Evolutionary conservation across 2,113 vertebrate genomes (phyloP), one percentile per base, ranked within the genome.

Genomic region (Lophius piscatorius): DNA sequence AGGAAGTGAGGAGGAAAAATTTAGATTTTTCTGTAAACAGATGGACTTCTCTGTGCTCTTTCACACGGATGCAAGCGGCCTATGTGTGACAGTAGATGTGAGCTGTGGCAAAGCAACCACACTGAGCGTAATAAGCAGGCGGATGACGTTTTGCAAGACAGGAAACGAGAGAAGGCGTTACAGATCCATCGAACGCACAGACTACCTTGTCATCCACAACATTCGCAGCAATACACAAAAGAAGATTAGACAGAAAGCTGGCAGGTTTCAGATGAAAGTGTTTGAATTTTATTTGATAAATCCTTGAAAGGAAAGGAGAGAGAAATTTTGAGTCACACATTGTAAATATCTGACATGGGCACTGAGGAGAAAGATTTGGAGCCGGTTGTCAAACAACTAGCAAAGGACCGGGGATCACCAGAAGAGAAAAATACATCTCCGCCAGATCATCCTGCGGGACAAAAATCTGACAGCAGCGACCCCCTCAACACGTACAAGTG

Each of bases 401-500:
- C 41, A 2, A 76, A 83, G 48, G 84, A 89, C 41, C 60, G 44
- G 17, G 77, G 44, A 14, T 70, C 70, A 21, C 38, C 56, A 2
- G 72, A 75, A 52, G 78, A 41, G 8, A 85, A 87, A 14, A 80
- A 73, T 10, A 86, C 82, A 16, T 35, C 73, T 4, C 6, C 68
- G 1, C 47, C 29, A 2, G 78, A 87, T 28, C 24, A 41, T 22
- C 55, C 74, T 21, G 49, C 40, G 16, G 78, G 63, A 7, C 64
- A 51, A 14, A 59, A 42, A 8, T 23, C 78, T 2, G 88, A 89
- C 16, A 48, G 80, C 41, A 20, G 20, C 0, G 76, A 87, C 9
- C 62, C 89, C 2, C 82, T 92, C 33, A 84, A 86, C 67, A 88
- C 88, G 0, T 92, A 92, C 85, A 89, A 82, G 57, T 92, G 91